Percentiles rank a stretch among this genome's conserved stretches.
Evolutionary conservation across 2,113 vertebrate genomes (phyloP).

Genomic region (Abramis brama): DNA sequence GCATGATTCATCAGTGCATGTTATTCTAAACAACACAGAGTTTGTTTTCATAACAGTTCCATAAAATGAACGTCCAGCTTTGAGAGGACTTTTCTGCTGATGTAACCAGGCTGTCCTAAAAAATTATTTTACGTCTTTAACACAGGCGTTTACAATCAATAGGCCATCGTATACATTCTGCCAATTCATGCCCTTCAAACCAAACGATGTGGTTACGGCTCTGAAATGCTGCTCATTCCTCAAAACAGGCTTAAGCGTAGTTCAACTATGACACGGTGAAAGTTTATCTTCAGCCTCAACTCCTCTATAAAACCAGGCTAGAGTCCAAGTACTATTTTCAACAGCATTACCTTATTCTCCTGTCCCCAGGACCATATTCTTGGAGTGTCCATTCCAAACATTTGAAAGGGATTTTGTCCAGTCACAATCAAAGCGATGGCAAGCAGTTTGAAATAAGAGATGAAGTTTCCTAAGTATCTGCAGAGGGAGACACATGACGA

Average conservation of each 20-base stretch:
- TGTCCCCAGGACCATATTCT: constrained; percentile 77
- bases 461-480: constrained; percentile 70
- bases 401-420: constrained; percentile 75
- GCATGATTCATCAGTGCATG: background rate
- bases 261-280: background rate
- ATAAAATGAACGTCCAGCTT: background rate
- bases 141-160: background rate
- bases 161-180: background rate
- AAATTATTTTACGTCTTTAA: background rate
- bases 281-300: background rate
- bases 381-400: constrained; percentile 70
- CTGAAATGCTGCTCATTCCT: background rate
- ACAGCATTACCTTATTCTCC: constrained; percentile 76
- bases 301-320: background rate
- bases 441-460: constrained; percentile 77
- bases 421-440: constrained; percentile 74
- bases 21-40: background rate
- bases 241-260: background rate
- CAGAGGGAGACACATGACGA: background rate
- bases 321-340: background rate
- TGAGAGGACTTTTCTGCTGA: background rate
- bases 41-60: too few relatives aligned
- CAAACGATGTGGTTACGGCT: too few relatives aligned
- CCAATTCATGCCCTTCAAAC: background rate
- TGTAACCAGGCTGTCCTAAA: background rate